Evolutionary conservation across 2,888 invertebrate species (phyloP), one percentile per base, ranked within the genome.

Genomic region (Cephonodes hylas): DNA sequence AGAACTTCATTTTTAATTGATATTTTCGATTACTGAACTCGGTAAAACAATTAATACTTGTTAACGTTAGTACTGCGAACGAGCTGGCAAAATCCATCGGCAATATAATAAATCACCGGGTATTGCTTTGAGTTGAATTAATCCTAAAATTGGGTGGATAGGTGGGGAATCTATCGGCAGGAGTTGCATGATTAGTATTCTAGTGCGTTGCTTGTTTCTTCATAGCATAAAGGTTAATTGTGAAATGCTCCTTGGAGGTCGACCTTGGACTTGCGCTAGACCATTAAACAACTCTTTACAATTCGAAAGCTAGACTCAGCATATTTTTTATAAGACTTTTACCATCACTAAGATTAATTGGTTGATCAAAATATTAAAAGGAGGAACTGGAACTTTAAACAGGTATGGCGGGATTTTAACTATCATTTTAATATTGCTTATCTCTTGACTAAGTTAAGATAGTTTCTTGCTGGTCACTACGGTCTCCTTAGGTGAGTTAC

Each of bases 261-360:
- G 10, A 27, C 53, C 53, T 53, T 53, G 53, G 53, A 53, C 53
- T 53, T 53, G 53, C 18, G 18, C 23, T 53, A n/a, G n/a, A 25
- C n/a, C n/a, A 23, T 27, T 27, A 48, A 15, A 15, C 27, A 25
- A 18, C n/a, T 27, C 18, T 18, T 27, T 53, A 4, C 18, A n/a
- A 31, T 27, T 31, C 5, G 38, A 38, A 25, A 20, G 22, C 23
- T 25, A 13, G 46, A 13, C 10, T 45, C 20, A 22, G 13, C 23
- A 1, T 46, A 4, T n/a, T n/a, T n/a, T n/a, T n/a, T n/a, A n/a
- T n/a, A n/a, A n/a, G n/a, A n/a, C n/a, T n/a, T n/a, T 15, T 18
- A 42, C 18, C 15, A 42, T 18, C 6, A 4, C 4, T 3, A 42
- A 15, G 15, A 42, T n/a, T n/a, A n/a, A n/a, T n/a, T n/a, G n/a